Base-by-base conservation (phyloP, 2,113 vertebrate species). In the Mobula birostris region DNA sequence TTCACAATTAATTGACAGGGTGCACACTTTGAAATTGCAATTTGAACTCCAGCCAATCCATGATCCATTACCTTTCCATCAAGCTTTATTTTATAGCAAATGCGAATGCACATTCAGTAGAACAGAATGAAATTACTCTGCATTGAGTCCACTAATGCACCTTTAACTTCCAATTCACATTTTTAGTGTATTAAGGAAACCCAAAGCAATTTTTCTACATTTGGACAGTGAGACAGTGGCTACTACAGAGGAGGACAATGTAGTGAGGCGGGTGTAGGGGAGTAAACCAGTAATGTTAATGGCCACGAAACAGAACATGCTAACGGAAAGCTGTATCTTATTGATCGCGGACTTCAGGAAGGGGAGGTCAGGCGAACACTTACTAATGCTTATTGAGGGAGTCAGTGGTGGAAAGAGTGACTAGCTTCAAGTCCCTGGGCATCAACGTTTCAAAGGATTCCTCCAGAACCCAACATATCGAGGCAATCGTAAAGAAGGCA, bases 1-100 rank as follows among this genome's bases (percentile, higher is more conserved):
- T 90, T 90, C 61, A 90, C 61, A 90, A 90, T 68, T 90, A 90
- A 90, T 63, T 88, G 27, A 88, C 61, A 90, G 85, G 61, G 36
- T 68, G 7, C 66, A 61, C 61, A 90, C 85, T 68, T 90, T 32
- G 29, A 90, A 61, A n/a, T 19, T 90, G 14, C 85, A 90, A 66
- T 90, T 90, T 90, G 85, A n/a, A 68, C 14, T 17, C 63, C 6
- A 32, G 61, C 29, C 61, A 90, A 68, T 17, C 32, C 61, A 36
- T 79, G 77, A 36, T 79, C 77, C n/a, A 79, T 36, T 15, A 36
- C 32, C 12, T 90, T 15, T 19, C 58, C 15, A 90, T 32, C 29
- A 90, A 90, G 8, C 85, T 27, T 7, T 36, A 19, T n/a, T 66
- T 6, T 66, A 19, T 74, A 68, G 17, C 85, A 32, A n/a, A 90